Percentiles rank a stretch among this genome's conserved stretches.
Evolutionary conservation across 2,113 vertebrate species (phyloP).

Genomic region (Chinchilla lanigera): DNA sequence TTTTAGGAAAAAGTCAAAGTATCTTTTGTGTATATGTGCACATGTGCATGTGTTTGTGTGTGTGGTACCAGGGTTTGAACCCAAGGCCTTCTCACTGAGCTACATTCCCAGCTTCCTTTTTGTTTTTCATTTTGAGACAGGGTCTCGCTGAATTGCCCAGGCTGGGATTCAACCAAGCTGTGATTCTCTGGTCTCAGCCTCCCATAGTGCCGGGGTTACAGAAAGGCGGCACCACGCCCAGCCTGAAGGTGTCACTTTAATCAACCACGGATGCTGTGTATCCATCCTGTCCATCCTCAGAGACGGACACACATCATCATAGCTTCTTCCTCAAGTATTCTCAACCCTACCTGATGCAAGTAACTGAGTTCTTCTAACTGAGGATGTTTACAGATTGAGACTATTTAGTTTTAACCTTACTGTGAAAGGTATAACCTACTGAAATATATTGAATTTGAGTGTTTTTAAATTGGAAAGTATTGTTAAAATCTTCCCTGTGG

Average conservation of each 20-base stretch:
- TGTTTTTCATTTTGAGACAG: background rate
- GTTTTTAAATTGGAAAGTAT: conserved; percentile 27
- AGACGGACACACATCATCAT: background rate
- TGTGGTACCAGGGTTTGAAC: background rate
- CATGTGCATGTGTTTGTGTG: background rate
- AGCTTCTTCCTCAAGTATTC: conserved; percentile 3
- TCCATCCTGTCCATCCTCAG: background rate
- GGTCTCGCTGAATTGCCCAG: background rate
- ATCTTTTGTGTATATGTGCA: background rate
- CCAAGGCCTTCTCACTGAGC: background rate
- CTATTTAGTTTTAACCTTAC: background rate
- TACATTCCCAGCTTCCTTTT: background rate
- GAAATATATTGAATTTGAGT: background rate
- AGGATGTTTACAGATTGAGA: background rate
- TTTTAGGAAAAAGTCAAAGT: background rate
- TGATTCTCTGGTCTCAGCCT: background rate
- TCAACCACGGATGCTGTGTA: background rate
- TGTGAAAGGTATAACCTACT: background rate
- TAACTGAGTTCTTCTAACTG: background rate
- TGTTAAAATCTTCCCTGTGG: background rate
- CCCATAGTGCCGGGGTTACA: background rate
- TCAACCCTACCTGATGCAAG: background rate
- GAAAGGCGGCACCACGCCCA: background rate
- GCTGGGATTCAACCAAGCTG: background rate
- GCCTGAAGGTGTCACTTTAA: background rate